These are phyloP conservation scores for Drosophila bunnanda DNA, from an alignment of 2,888 invertebrate species.

Conservation along the genomic window DNA sequence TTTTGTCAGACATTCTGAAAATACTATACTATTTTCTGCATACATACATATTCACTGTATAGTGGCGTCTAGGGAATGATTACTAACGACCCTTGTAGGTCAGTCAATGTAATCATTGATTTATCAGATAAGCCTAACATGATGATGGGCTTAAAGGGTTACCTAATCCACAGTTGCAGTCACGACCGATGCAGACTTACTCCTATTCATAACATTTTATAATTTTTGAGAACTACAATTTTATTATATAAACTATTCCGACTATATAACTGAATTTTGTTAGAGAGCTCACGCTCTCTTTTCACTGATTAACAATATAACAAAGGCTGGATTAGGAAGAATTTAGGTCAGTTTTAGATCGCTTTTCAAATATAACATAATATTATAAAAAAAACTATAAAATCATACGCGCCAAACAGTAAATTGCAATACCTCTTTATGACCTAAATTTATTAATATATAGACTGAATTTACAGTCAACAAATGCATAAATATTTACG, in stretches of 20 bases:
- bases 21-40: not conserved
- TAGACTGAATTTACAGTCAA: not conserved
- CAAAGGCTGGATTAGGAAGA: no score
- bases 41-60: not conserved
- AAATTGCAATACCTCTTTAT: not conserved
- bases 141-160: slow-evolving; percentile 14
- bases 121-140: slow-evolving; percentile 28
- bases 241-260: not conserved
- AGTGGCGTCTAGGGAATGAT: slow-evolving; percentile 9
- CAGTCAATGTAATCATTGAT: slow-evolving; percentile 29
- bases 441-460: not conserved
- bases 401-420: not conserved
- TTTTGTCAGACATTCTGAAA: not conserved
- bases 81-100: slow-evolving; percentile 34
- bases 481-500: not conserved
- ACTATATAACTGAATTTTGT: no score
- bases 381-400: not conserved
- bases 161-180: slow-evolving; percentile 16
- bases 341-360: no score
- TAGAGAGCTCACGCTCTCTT: no score
- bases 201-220: not conserved
- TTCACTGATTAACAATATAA: no score
- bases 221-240: not conserved
- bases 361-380: no score
- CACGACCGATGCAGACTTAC: no score